A percentile compares a stretch with the other conserved stretches of the same genome.
These are phyloP conservation scores for Gadopsis marmoratus DNA, from an alignment of 2,797 vertebrate genomes.

Conservation along the genomic window DNA sequence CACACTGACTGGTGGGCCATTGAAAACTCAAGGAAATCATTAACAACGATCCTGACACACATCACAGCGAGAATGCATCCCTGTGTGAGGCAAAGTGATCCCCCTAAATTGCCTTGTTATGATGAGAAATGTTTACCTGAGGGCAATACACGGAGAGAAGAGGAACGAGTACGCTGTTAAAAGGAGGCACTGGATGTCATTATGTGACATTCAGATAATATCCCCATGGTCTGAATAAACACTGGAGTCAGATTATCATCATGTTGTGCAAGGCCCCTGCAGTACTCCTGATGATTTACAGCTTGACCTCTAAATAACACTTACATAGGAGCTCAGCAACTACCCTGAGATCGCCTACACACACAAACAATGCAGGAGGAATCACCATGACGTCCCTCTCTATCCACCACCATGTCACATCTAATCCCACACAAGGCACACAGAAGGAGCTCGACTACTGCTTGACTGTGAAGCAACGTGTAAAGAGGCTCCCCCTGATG, in stretches of 20 bases:
- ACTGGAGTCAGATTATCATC: slow-evolving; percentile 49
- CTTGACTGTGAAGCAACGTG: slow-evolving; percentile 27
- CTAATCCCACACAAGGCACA: slow-evolving; percentile 46
- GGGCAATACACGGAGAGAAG: slow-evolving; percentile 29
- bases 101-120: slow-evolving; percentile 60
- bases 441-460: slow-evolving; percentile 12
- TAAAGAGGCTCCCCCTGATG: slow-evolving; percentile 34
- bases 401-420: slow-evolving; percentile 48
- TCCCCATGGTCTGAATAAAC: slow-evolving; percentile 43
- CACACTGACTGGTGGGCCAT: slow-evolving; percentile 56
- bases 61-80: slow-evolving; percentile 38
- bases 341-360: slow-evolving; percentile 19
- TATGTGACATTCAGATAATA: slow-evolving; percentile 47
- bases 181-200: slow-evolving; percentile 16
- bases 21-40: slow-evolving; percentile 69
- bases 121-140: slow-evolving; percentile 59
- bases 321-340: slow-evolving; percentile 12
- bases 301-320: slow-evolving; percentile 62
- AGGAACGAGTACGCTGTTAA: slow-evolving; percentile 26
- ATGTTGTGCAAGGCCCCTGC: slow-evolving; percentile 21
- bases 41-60: slow-evolving; percentile 57
- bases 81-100: slow-evolving; percentile 52
- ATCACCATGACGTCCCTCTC: slow-evolving; percentile 34
- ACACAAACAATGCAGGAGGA: slow-evolving; percentile 20
- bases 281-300: slow-evolving; percentile 18